Evolutionary conservation across 1,140 invertebrate species (phyloP), one percentile per base, ranked within the genome.

Genomic region (Cecropterus lyciades): DNA sequence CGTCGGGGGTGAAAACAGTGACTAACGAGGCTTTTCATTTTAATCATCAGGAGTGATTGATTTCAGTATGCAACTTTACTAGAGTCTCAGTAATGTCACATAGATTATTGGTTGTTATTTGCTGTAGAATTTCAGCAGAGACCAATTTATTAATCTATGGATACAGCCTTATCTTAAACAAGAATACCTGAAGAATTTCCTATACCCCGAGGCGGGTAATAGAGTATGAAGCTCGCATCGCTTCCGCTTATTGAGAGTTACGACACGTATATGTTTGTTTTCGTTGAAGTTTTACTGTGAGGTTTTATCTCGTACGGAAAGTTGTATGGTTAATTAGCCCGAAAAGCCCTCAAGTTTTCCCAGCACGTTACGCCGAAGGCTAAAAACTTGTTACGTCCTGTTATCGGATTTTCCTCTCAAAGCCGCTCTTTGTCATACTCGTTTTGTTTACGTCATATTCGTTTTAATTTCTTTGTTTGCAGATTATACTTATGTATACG

Each of bases 251-350:
- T 72, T 56, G 43, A 15, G 30, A 72, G 70, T 70, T 77, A 51
- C 37, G 33, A 59, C 71, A 72, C 71, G 72, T 72, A 75, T 40
- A 75, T 73, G 65, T 75, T 76, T 70, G 73, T 76, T 67, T 74
- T 73, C 60, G 69, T 51, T 43, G 37, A 67, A 69, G 67, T 67
- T 60, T 72, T 63, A 65, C 65, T 48, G 67, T 43, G 63, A 57
- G 74, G 74, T 80, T 85, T 82, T 84, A 80, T 77, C 77, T 77
- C 56, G 70, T 72, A 57, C 69, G 64, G 62, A 77, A 83, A 83
- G 77, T 86, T 86, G 75, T 80, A 68, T 77, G 79, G 78, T 85
- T 87, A 88, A 88, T 88, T 88, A 86, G 77, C 69, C 73, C 55
- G 75, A 75, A 82, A 84, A 82, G 65, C 71, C 65, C 69, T 80